These are phyloP conservation scores for Periplaneta americana DNA, from an alignment of 1,140 invertebrate genomes.

Conservation along the genomic window DNA sequence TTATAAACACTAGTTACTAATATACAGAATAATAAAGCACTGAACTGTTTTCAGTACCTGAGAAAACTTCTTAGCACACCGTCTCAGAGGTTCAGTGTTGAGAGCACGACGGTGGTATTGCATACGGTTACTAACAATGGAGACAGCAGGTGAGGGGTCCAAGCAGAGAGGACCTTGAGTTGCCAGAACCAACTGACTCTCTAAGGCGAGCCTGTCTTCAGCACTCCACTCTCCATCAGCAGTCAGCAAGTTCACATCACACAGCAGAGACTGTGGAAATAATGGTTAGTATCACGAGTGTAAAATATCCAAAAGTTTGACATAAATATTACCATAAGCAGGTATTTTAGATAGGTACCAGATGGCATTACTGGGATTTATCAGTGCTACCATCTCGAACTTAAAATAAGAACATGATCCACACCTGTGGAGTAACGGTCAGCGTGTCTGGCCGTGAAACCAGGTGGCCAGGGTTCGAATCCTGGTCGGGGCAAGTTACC, in stretches of 20 bases:
- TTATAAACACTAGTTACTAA: background rate
- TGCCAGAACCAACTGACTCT: constrained; percentile 76
- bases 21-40: background rate
- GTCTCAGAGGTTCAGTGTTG: constrained; percentile 64
- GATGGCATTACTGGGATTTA: too few relatives aligned
- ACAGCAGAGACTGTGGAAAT: constrained; percentile 63
- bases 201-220: constrained; percentile 72
- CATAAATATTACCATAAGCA: too few relatives aligned
- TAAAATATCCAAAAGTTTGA: too few relatives aligned
- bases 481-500: too few relatives aligned
- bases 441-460: too few relatives aligned
- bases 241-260: constrained; percentile 64
- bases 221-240: constrained; percentile 63
- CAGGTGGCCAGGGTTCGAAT: too few relatives aligned
- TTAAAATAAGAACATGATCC: too few relatives aligned
- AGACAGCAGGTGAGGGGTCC: constrained; percentile 76
- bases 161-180: constrained; percentile 80
- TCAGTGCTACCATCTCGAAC: too few relatives aligned
- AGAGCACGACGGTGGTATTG: constrained; percentile 69
- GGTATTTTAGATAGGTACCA: too few relatives aligned
- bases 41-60: constrained; percentile 42
- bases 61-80: constrained; percentile 67
- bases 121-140: constrained; percentile 63
- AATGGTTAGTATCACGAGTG: too few relatives aligned
- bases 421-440: too few relatives aligned